Conservation (phyloP, 1,140 invertebrate genomes). For the Lanistes nyassanus region DNA sequence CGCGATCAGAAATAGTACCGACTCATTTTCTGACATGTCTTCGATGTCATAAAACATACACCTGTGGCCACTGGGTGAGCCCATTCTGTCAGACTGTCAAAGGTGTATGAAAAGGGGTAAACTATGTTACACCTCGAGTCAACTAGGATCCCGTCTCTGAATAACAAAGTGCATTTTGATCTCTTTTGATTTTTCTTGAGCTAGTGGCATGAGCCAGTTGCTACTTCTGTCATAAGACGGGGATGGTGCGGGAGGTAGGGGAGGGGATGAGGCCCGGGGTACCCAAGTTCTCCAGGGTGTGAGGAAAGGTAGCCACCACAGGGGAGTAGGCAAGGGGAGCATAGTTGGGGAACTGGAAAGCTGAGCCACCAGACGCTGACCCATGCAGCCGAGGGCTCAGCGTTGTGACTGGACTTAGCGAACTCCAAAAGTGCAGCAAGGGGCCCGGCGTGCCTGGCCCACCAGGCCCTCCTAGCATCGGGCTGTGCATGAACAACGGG, state of each 20-base stretch:
- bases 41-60: too few relatives aligned
- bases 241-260: slow-evolving; percentile 35
- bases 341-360: slow-evolving; percentile 57
- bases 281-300: slow-evolving; percentile 29
- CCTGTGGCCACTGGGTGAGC: too few relatives aligned
- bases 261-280: slow-evolving; percentile 38
- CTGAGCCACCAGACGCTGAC: slow-evolving; percentile 32
- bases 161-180: too few relatives aligned
- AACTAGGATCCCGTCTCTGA: too few relatives aligned
- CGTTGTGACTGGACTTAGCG: slow-evolving; percentile 55
- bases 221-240: slow-evolving; percentile 37
- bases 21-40: too few relatives aligned
- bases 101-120: too few relatives aligned
- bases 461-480: slow-evolving; percentile 40
- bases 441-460: slow-evolving; percentile 40
- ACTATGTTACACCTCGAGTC: too few relatives aligned
- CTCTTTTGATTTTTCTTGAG: background rate
- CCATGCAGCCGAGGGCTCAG: slow-evolving; percentile 48
- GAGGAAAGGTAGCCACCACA: slow-evolving; percentile 32
- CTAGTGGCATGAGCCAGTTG: background rate
- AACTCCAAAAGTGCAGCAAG: slow-evolving; percentile 61
- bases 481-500: slow-evolving; percentile 53
- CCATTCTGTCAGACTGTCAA: too few relatives aligned
- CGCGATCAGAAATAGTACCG: too few relatives aligned
- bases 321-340: slow-evolving; percentile 48